Conservation (phyloP, 2,888 invertebrate genomes). For the Punctoribates punctum region DNA sequence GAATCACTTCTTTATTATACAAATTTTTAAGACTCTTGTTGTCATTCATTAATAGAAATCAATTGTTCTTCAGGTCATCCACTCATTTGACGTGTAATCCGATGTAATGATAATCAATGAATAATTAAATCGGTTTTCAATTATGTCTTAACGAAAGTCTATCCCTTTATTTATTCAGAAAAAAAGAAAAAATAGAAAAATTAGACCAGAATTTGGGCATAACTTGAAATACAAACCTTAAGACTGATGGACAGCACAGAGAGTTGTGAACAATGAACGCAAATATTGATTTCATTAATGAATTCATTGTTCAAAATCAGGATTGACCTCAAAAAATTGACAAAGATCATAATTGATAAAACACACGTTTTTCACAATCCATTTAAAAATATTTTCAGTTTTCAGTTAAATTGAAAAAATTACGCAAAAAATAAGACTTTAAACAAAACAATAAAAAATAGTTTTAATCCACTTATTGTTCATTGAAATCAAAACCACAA, state of each 20-base stretch:
- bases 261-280: neutral
- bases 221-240: neutral
- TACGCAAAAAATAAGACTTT: too few relatives aligned
- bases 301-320: neutral
- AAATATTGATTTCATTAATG: constrained; percentile 10
- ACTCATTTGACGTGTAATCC: too few relatives aligned
- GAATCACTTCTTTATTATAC: too few relatives aligned
- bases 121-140: too few relatives aligned
- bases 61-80: neutral
- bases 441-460: too few relatives aligned
- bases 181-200: neutral
- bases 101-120: too few relatives aligned
- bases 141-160: neutral
- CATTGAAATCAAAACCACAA: too few relatives aligned
- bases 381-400: neutral
- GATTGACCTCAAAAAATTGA: constrained; percentile 2
- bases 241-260: too few relatives aligned
- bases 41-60: too few relatives aligned
- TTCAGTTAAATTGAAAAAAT: too few relatives aligned
- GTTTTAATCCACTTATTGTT: too few relatives aligned
- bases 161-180: neutral
- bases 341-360: neutral
- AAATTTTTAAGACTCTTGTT: too few relatives aligned
- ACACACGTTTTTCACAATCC: neutral
- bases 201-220: neutral